phyloP scores from a whole-genome alignment of 2,113 vertebrate species.

The Spheniscus mendiculus region DNA sequence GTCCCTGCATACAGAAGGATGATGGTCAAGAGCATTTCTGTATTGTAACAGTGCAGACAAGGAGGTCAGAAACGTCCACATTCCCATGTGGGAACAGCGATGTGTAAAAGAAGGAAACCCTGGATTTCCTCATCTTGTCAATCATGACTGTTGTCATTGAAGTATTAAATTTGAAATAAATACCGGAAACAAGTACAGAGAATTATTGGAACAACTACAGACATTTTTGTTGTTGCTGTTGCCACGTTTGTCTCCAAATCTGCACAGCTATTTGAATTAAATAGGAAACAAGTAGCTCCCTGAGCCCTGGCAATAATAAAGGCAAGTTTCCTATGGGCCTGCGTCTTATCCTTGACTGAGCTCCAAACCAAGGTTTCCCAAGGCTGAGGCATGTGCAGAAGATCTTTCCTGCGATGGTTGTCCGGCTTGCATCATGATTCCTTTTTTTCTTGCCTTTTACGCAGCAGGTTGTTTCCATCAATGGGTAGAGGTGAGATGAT shows the following conservation, averaged over 20 bases:
- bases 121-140: background rate
- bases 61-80: background rate
- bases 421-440: background rate
- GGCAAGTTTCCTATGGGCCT: background rate
- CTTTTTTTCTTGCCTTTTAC: background rate
- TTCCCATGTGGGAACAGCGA: background rate
- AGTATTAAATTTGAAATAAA: slow-evolving; percentile 30
- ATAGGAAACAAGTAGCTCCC: slow-evolving; percentile 24
- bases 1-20: accelerated
- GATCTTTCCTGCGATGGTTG: background rate
- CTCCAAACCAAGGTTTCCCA: background rate
- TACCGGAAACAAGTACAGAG: slow-evolving; percentile 28
- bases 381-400: background rate
- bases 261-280: background rate
- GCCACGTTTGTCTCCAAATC: background rate
- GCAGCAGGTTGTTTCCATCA: background rate
- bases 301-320: background rate
- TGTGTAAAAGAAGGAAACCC: slow-evolving; percentile 17
- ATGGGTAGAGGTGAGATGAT: background rate
- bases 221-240: background rate
- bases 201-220: slow-evolving; percentile 21
- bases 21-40: background rate
- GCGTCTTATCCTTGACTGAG: background rate
- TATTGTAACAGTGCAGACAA: background rate
- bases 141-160: background rate